Evolutionary conservation across 2,888 invertebrate species (phyloP), one percentile per base, ranked within the genome.

Genomic region (Drosophila merina): DNA sequence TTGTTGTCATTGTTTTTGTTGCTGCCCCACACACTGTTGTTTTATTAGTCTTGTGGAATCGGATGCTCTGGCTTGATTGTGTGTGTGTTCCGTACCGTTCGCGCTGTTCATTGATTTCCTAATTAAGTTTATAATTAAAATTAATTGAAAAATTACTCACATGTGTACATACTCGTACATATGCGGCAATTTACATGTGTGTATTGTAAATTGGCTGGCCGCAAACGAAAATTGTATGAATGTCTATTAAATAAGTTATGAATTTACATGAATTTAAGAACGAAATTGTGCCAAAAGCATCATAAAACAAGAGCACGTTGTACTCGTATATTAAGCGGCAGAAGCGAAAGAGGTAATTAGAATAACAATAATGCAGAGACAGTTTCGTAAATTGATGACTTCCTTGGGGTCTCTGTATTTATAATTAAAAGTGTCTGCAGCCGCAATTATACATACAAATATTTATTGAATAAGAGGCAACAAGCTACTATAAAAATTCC

Each of bases 91-190:
- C 72, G 78, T 75, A 80, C 69, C 66, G 73, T 78, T 86, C 73
- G 74, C 77, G 79, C 77, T 74, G 75, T 82, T 86, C 84, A 88
- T 89, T 89, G 88, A 87, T 89, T 90, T 91, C 90, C 91, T 90
- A 90, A 90, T 90, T 90, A 91, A 90, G 90, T 91, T 91, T 89
- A 88, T 90, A 90, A 91, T 90, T 89, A 90, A 90, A 86, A 91
- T 90, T 89, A 90, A 90, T 90, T 91, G 90, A 90, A 90, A 90
- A 91, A 91, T 90, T 90, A 89, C 89, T 87, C 83, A 63, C 50
- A 66, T 66, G 55, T 42, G 68, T 47, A 36, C 36, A 36, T 36
- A 36, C n/a, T n/a, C 5, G 28, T 28, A 38, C 49, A 76, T 85
- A 20, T 20, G 20, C 20, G 20, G 20, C 20, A 20, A 20, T 20